Percentiles rank a stretch among this genome's conserved stretches.
These are phyloP conservation scores for Trogon melanurus DNA, from an alignment of 2,113 vertebrate genomes.

Conservation along the genomic window DNA sequence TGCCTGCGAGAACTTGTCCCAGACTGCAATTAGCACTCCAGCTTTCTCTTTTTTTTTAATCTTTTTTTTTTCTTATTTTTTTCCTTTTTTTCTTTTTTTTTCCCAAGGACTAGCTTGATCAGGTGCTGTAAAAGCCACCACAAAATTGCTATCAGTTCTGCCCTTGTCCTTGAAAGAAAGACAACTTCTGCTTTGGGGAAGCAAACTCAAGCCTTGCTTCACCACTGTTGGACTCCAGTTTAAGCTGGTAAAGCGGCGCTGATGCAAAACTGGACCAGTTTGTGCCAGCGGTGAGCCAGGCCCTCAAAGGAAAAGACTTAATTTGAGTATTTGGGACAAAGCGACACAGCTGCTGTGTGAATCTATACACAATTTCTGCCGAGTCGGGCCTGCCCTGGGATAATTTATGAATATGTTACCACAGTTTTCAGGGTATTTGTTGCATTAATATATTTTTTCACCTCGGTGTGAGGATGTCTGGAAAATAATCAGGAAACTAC, in stretches of 20 bases:
- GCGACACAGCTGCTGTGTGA: rapidly evolving
- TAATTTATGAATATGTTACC: background rate
- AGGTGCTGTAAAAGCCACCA: background rate
- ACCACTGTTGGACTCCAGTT: background rate
- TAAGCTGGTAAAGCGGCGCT: background rate
- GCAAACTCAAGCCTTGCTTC: background rate
- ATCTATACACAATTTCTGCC: rapidly evolving
- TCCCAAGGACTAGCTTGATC: background rate
- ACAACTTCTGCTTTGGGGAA: background rate
- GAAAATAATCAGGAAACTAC: background rate
- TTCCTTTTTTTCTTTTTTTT: too few relatives aligned
- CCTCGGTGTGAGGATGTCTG: background rate
- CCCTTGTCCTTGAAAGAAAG: background rate
- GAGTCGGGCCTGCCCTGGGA: background rate
- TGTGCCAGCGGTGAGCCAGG: background rate
- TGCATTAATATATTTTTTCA: background rate
- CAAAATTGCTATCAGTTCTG: background rate
- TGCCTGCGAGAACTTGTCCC: background rate
- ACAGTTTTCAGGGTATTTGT: background rate
- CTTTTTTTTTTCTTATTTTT: too few relatives aligned
- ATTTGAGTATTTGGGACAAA: background rate
- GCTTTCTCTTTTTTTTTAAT: too few relatives aligned
- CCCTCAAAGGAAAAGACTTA: rapidly evolving
- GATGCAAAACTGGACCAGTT: background rate
- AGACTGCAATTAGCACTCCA: rapidly evolving